phyloP scores from a whole-genome alignment of 1,140 invertebrate genomes.

The Mizuhopecten yessoensis region DNA sequence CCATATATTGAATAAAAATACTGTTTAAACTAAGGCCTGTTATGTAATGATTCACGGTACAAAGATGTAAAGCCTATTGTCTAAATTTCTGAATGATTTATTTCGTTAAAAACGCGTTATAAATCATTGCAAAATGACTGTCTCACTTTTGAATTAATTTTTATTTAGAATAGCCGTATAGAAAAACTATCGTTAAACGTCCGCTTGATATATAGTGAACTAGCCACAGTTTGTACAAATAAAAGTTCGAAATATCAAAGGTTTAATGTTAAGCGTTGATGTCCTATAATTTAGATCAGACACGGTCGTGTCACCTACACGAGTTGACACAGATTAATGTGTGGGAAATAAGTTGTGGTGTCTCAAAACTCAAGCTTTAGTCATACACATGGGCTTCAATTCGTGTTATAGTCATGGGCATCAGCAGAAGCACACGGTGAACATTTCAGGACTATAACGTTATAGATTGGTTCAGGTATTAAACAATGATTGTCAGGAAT shows the following conservation, averaged over 20 bases:
- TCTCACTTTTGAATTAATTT: neutral
- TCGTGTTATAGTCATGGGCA: too few relatives aligned
- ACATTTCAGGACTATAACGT: too few relatives aligned
- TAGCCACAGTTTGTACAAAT: neutral
- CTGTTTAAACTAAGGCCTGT: too few relatives aligned
- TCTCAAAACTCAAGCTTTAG: too few relatives aligned
- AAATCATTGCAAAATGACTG: neutral
- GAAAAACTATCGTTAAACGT: neutral
- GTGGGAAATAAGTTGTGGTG: neutral
- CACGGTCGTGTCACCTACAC: neutral
- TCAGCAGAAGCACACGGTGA: too few relatives aligned
- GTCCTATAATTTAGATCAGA: neutral
- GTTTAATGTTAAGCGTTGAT: neutral
- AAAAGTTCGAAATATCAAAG: neutral
- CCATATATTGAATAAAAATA: too few relatives aligned
- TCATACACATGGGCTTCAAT: too few relatives aligned
- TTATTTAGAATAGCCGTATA: too few relatives aligned
- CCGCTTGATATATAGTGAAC: neutral
- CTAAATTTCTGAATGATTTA: neutral
- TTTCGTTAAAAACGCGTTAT: neutral
- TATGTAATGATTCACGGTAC: too few relatives aligned
- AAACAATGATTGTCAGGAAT: too few relatives aligned
- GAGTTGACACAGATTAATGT: neutral
- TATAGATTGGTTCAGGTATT: too few relatives aligned
- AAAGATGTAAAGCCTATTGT: too few relatives aligned